These are phyloP conservation scores for Chascanopsetta lugubris DNA, from an alignment of 2,113 vertebrate genomes.

Conservation along the genomic window DNA sequence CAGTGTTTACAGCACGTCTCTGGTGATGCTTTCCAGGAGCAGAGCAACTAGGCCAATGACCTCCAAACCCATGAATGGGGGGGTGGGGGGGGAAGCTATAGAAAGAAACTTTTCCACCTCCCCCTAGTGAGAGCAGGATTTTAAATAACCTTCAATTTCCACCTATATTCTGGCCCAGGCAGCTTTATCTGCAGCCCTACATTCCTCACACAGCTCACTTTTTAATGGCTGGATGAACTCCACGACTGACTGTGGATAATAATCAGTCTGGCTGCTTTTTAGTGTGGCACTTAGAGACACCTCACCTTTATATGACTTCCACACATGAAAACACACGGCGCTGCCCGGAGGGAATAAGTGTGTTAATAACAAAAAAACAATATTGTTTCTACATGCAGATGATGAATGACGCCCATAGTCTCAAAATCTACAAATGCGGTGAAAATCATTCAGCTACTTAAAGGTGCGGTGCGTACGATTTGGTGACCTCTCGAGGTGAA, in stretches of 20 bases:
- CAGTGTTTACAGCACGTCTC: neutral
- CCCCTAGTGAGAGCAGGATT: neutral
- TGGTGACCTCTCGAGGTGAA: too few relatives aligned
- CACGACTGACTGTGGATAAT: constrained; percentile 43
- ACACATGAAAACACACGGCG: constrained; percentile 32
- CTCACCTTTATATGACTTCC: constrained; percentile 26
- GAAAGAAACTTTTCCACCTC: neutral
- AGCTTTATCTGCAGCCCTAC: constrained; percentile 51
- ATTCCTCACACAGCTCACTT: constrained; percentile 54
- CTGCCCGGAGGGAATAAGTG: constrained; percentile 3
- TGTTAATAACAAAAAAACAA: constrained; percentile 38
- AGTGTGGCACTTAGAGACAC: constrained; percentile 44
- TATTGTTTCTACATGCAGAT: neutral
- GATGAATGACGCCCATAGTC: constrained; percentile 73
- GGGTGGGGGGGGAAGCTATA: neutral
- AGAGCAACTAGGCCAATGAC: constrained; percentile 30
- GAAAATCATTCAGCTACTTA: constrained; percentile 42
- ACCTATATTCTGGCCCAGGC: constrained; percentile 25
- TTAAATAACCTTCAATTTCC: constrained; percentile 27
- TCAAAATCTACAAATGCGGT: constrained; percentile 66
- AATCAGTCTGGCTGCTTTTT: constrained; percentile 50
- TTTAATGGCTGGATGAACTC: constrained; percentile 55
- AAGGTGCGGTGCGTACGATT: too few relatives aligned
- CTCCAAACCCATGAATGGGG: constrained; percentile 36
- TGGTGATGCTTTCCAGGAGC: constrained; percentile 14